Evolutionary conservation across 2,113 vertebrate species (phyloP).

Genomic region (Larimichthys crocea): DNA sequence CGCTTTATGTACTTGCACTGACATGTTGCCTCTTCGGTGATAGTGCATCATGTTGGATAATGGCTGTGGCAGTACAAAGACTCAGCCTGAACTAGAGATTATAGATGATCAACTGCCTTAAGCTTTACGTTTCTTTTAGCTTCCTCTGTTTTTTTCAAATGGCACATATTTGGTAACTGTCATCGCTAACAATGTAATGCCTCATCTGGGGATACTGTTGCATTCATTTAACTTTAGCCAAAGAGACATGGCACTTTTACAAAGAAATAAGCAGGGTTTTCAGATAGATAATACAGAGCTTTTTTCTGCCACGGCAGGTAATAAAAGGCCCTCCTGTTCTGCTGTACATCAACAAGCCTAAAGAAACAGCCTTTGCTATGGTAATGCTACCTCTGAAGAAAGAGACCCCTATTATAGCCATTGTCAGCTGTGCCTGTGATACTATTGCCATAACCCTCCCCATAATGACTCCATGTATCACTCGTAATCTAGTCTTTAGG

Average conservation of each 20-base stretch:
- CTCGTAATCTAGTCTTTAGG: slow-evolving; percentile 85
- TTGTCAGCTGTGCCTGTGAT: slow-evolving; percentile 75
- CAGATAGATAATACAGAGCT: slow-evolving; percentile 51
- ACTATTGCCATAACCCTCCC: slow-evolving; percentile 78
- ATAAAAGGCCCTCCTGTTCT: slow-evolving; percentile 63
- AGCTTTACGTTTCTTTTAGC: slow-evolving; percentile 28
- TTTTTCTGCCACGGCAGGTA: slow-evolving; percentile 53
- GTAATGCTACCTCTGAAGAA: slow-evolving; percentile 71
- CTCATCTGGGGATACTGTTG: slow-evolving; percentile 47
- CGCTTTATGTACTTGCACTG: slow-evolving; percentile 25
- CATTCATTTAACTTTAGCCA: slow-evolving; percentile 55
- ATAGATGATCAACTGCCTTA: slow-evolving; percentile 29
- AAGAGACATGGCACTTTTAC: slow-evolving; percentile 43
- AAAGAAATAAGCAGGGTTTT: slow-evolving; percentile 57
- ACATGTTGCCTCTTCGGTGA: slow-evolving; percentile 38
- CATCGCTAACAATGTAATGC: slow-evolving; percentile 39
- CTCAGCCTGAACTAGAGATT: slow-evolving; percentile 30
- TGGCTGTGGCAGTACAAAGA: slow-evolving; percentile 36
- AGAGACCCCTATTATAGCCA: slow-evolving; percentile 75
- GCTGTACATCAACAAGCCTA: slow-evolving; percentile 65
- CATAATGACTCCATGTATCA: slow-evolving; percentile 84
- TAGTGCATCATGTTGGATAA: slow-evolving; percentile 44
- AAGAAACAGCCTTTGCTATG: slow-evolving; percentile 66
- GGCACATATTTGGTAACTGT: slow-evolving; percentile 27
- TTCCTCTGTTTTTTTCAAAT: slow-evolving; percentile 16